These are phyloP conservation scores for Brevimyrus niger DNA, from an alignment of 2,113 vertebrate species.

Conservation along the genomic window DNA sequence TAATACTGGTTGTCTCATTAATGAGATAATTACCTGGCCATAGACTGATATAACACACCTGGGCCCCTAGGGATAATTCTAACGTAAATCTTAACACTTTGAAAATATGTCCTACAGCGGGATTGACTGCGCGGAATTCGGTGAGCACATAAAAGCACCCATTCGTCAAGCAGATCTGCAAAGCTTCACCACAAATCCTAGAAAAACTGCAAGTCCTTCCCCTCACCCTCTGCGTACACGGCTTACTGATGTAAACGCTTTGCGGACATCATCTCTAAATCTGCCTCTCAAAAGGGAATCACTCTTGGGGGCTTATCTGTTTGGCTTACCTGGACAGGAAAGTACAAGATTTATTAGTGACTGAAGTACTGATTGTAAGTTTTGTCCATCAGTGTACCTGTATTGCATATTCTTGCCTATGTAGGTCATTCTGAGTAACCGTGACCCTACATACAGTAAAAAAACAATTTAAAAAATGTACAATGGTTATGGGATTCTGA, in stretches of 20 bases:
- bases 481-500: not conserved
- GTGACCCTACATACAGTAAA: not conserved
- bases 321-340: not conserved
- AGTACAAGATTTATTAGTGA: not conserved
- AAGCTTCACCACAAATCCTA: not conserved
- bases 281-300: not conserved
- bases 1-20: not conserved
- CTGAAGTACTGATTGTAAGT: not conserved
- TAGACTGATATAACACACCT: not conserved
- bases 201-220: not conserved
- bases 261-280: not conserved
- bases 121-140: not conserved
- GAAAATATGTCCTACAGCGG: not conserved
- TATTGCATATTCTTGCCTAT: not conserved
- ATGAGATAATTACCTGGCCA: not conserved
- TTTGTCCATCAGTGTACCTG: not conserved
- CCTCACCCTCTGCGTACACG: not conserved
- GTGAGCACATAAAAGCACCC: not conserved
- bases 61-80: not conserved
- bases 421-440: not conserved
- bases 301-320: not conserved
- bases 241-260: not conserved
- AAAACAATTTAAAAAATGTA: not conserved
- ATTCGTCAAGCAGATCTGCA: not conserved
- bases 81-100: not conserved